Evolutionary conservation across 2,888 invertebrate genomes (phyloP), one percentile per base, ranked within the genome.

Genomic region (Luperina testacea): DNA sequence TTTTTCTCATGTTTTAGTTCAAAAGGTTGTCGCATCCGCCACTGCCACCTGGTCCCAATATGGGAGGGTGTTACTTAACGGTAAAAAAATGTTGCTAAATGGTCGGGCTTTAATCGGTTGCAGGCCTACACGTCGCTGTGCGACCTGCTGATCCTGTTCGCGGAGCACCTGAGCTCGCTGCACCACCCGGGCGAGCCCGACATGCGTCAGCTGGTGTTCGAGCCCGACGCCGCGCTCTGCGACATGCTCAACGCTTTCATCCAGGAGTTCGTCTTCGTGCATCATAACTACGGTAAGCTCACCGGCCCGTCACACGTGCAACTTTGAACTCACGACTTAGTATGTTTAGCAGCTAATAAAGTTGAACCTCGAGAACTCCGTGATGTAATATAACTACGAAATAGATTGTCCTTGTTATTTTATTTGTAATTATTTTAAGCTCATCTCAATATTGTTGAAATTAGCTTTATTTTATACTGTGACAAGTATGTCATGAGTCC

Each of bases 111-210:
- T 15, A 4, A 8, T 5, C 8, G 51, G 17, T 6, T 11, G 64
- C 94, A 98, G 98, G 99, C 99, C 0, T 99, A 99, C 96, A 98
- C 98, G 81, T 98, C 98, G n/a, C 98, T 99, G 75, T 99, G 99
- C 96, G 99, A 99, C 97, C 97, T 99, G 89, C 97, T 99, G 90
- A 98, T 99, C 27, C 97, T 99, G 89, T 99, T 99, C 97, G 99
- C 99, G 91, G 98, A 98, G 94, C 98, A 99, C 91, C 95, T 99
- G 88, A 94, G 95, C 4, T 92, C 95, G 87, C 92, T 90, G 88
- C 94, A 93, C 89, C 92, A 95, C 95, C 97, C 88, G 89, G 95
- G 90, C 88, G 87, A 84, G 87, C 85, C 92, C 74, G 90, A 88
- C 92, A 96, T 97, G 89, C 97, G 97, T 78, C 94, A 97, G 84